A percentile compares a stretch with the other conserved stretches of the same genome.
phyloP scores from a whole-genome alignment of 2,797 vertebrate genomes.

The Dallia pectoralis region DNA sequence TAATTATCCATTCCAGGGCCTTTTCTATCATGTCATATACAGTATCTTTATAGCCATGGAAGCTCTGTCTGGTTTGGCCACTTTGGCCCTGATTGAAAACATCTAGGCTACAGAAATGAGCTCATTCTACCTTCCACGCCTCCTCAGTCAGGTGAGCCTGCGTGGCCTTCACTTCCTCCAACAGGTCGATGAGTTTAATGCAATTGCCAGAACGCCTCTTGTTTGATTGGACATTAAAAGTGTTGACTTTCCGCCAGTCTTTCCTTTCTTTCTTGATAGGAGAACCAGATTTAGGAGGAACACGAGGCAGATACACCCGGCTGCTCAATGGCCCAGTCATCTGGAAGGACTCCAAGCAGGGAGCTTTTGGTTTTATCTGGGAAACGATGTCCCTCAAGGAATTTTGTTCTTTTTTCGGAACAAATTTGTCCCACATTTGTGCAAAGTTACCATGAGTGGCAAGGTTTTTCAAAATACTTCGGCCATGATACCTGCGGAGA shows the following conservation, averaged over 20 bases:
- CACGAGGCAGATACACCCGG: background rate
- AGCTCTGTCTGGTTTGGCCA: background rate
- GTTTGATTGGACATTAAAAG: background rate
- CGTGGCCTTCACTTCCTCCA: no score
- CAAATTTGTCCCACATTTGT: slow-evolving; percentile 15
- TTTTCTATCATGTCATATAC: background rate
- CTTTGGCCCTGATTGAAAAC: background rate
- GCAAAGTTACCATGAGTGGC: background rate
- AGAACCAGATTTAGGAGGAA: background rate
- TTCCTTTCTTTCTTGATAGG: background rate
- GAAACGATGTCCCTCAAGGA: slow-evolving; percentile 5
- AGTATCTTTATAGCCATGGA: background rate
- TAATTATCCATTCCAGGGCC: background rate
- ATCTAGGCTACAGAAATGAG: background rate
- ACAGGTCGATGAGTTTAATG: background rate
- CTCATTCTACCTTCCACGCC: background rate
- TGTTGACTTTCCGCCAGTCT: background rate
- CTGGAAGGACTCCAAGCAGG: background rate
- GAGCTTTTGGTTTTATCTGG: background rate
- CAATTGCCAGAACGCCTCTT: no score
- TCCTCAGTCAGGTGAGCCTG: background rate
- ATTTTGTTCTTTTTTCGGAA: background rate
- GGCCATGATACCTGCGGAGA: background rate
- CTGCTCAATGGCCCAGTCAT: background rate
- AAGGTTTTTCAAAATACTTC: background rate